Percentiles rank a stretch among this genome's conserved stretches.
These are phyloP conservation scores for Monarcha castaneiventris DNA, from an alignment of 2,113 vertebrate genomes.

Conservation along the genomic window DNA sequence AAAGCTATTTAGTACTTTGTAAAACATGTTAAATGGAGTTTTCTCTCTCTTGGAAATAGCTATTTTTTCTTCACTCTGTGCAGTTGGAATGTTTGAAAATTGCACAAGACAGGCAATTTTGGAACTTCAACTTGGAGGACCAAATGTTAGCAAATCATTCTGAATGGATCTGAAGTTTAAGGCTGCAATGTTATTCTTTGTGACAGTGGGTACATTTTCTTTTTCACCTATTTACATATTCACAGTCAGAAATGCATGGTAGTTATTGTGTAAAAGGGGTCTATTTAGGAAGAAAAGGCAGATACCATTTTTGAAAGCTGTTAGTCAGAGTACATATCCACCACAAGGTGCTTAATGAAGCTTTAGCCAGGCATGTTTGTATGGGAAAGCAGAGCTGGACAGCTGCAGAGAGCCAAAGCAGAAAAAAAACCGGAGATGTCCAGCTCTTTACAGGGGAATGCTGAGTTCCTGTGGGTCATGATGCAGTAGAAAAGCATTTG, in stretches of 20 bases:
- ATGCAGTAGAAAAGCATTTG: neutral
- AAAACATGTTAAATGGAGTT: constrained; percentile 75
- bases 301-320: constrained; percentile 37
- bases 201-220: constrained; percentile 61
- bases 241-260: constrained; percentile 51
- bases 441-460: neutral
- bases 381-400: neutral
- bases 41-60: constrained; percentile 63
- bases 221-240: constrained; percentile 76
- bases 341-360: neutral
- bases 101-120: constrained; percentile 72
- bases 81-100: constrained; percentile 77
- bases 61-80: constrained; percentile 58
- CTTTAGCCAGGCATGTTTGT: neutral
- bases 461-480: neutral
- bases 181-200: constrained; percentile 65
- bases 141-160: constrained; percentile 76
- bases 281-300: constrained; percentile 59
- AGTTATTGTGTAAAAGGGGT: constrained; percentile 52
- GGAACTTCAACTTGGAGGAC: constrained; percentile 72
- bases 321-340: constrained; percentile 24
- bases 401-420: neutral
- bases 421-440: neutral
- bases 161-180: constrained; percentile 73
- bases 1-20: constrained; percentile 72